Base-by-base conservation (phyloP, 2,797 vertebrate genomes). In the Chaetophractus vellerosus region DNA sequence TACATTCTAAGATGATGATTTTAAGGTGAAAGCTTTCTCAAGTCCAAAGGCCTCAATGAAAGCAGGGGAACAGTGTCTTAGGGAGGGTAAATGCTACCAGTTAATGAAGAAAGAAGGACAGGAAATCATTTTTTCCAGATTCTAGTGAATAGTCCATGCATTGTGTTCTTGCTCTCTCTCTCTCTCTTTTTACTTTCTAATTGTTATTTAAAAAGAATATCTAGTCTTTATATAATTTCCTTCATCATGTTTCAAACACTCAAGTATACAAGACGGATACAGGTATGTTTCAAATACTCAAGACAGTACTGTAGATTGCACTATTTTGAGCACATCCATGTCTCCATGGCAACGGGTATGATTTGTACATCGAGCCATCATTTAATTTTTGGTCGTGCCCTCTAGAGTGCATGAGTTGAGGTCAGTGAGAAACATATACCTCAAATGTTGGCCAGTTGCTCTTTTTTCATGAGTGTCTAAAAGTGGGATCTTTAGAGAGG, bases 291-390 rank as follows among this genome's bases (percentile, higher is more conserved):
- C 45, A 64, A n/a, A 64, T 64, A 64, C 14, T 45, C 10, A 45
- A n/a, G 28, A 64, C 5, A 6, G n/a, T 64, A 16, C 5, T 64
- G 15, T n/a, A 31, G 14, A 36, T 23, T 28, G 10, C 16, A 48
- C 38, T 45, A 31, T 80, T 76, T 59, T 74, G 74, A 48, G 33
- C 15, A 2, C 23, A 11, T 12, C 6, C 21, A 0, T 2, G 5
- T 36, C 1, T 3, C 11, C 19, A 1, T 68, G 28, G 15, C 23
- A 16, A 9, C 11, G 0, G n/a, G 16, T 10, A 1, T 45, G 52
- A 23, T 26, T 75, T 59, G 19, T 52, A 23, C 64, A 26, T 2
- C 19, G 6, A 7, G 1, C 0, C 10, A 2, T 31, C 23, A 7
- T 2, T n/a, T 21, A 82, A 26, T 1, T 0, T 23, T 26, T 69